Evolutionary conservation across 2,888 invertebrate species (phyloP), one percentile per base, ranked within the genome.

Genomic region (Coenonympha arcania): DNA sequence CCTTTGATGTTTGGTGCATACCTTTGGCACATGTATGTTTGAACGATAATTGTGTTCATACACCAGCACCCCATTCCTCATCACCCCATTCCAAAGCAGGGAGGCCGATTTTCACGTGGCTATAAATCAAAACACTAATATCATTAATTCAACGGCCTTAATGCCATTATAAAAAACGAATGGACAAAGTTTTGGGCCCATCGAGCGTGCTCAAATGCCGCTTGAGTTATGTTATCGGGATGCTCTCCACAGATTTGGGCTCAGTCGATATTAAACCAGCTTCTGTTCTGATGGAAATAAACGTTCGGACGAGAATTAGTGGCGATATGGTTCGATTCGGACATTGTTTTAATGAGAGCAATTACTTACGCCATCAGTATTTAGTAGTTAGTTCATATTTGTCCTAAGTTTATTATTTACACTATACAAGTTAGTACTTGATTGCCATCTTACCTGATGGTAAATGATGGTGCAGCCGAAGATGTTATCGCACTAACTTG

Each of bases 231-330:
- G 56, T 52, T 58, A 54, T 52, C 52, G 52, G 48, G 48, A 56
- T 58, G 37, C 56, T 52, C 54, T 45, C 54, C 20, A 40, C 56
- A 55, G 55, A 55, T 58, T 58, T 52, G 43, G 54, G 58, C 52
- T 52, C 56, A 56, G 52, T 55, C 53, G 50, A 55, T 56, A 56
- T 54, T 56, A 58, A 48, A 58, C 56, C 41, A 48, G 45, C 40
- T 58, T 56, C 52, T 46, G 36, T 56, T 50, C 53, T 53, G 57
- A 57, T 57, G 57, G 53, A 55, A 57, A 57, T 55, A 55, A 53
- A 57, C 53, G 57, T 51, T 49, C 52, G 26, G 24, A 43, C 40
- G 49, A 52, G 45, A 56, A 56, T 58, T 56, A 52, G 48, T 56
- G 50, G 51, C 47, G 54, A 47, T 48, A 50, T 47, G 48, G 48